Evolutionary conservation across 2,888 invertebrate species (phyloP).

Genomic region (Athalia rosae): DNA sequence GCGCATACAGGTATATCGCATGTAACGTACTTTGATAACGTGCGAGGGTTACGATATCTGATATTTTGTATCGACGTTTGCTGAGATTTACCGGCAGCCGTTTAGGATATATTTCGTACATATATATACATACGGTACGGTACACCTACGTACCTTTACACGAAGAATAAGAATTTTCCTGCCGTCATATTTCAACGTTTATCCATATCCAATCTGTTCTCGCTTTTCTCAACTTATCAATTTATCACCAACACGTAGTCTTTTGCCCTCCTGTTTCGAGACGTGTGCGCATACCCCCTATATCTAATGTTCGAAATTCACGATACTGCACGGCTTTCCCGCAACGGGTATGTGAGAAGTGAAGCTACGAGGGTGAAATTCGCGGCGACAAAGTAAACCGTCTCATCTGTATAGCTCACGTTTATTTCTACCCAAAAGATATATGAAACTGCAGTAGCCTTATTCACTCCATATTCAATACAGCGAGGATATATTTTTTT

Average conservation of each 20-base stretch:
- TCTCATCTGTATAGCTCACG: too few relatives aligned
- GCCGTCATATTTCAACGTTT: conserved; percentile 36
- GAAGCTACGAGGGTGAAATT: too few relatives aligned
- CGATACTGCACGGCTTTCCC: too few relatives aligned
- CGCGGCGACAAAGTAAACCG: too few relatives aligned
- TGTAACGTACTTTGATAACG: neutral
- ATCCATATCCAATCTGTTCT: conserved; percentile 42
- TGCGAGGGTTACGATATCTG: neutral
- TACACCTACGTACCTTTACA: neutral
- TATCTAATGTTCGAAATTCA: too few relatives aligned
- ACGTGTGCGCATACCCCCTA: too few relatives aligned
- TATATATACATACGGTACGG: neutral
- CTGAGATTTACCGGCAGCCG: neutral
- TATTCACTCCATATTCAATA: too few relatives aligned
- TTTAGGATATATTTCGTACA: conserved; percentile 11
- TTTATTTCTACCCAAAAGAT: too few relatives aligned
- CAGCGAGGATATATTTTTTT: too few relatives aligned
- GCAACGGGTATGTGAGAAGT: too few relatives aligned
- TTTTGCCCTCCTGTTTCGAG: neutral
- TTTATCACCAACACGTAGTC: conserved; percentile 21
- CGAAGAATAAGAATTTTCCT: conserved; percentile 2
- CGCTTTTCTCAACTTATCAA: conserved; percentile 41
- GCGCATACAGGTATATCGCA: too few relatives aligned
- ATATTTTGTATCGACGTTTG: conserved; percentile 12
- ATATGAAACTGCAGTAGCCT: too few relatives aligned